Evolutionary conservation across 2,113 vertebrate genomes (phyloP), one percentile per base, ranked within the genome.

Genomic region (Notechis scutatus): DNA sequence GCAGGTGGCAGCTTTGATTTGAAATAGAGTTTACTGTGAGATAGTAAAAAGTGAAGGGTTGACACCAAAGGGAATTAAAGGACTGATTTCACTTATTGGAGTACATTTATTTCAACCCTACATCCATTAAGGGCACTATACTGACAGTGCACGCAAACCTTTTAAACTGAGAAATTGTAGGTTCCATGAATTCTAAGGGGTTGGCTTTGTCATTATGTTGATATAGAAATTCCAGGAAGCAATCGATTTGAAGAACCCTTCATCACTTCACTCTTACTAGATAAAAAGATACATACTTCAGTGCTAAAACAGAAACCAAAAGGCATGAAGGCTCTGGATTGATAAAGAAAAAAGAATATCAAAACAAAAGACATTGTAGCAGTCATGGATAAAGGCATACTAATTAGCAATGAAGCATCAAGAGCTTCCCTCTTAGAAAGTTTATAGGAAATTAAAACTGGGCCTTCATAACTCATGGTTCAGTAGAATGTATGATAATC

Each of bases 1-100:
- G 94, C 92, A 96, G 92, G 94, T 97, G 96, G 94, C 96, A 97
- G 96, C 94, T 97, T 96, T 97, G 96, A 97, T 97, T 96, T 97
- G 96, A 89, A 96, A 92, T 96, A 94, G 89, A 95, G 95, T 94
- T 93, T 86, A 94, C 95, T 96, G 96, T 91, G 94, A 96, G 95
- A 96, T 94, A 94, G 95, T 52, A 96, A 96, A 96, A 97, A 96
- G 96, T 96, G 96, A 96, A 95, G 6, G 89, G 85, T 95, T 90
- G 92, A 93, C 91, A 94, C 94, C 94, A 95, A 94, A 96, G 94
- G 95, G 95, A 96, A 95, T 96, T 96, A 95, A 96, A 96, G 95
- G 95, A 91, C 94, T 94, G 81, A 96, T 96, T 94, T 26, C 93
- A 94, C 96, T 97, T 95, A 95, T 95, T 95, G 95, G n/a, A 81